Conservation (phyloP, 2,113 vertebrate genomes). For the Macaca mulatta region DNA sequence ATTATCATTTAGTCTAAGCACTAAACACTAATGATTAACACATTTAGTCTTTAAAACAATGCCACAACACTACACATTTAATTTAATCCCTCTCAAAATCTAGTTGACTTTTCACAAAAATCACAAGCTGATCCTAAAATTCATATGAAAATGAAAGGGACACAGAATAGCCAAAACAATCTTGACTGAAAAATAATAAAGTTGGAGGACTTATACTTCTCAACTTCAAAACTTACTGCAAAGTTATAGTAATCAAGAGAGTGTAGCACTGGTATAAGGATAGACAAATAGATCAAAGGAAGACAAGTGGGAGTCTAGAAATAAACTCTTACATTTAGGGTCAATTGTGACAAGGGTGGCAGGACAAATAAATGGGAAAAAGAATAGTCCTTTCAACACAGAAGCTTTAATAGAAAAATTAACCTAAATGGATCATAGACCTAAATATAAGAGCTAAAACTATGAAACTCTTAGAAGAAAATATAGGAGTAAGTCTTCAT, state of each 20-base stretch:
- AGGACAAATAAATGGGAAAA: not conserved
- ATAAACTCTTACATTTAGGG: not conserved
- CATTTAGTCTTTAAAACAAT: not conserved
- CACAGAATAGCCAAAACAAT: not conserved
- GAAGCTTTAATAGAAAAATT: not conserved
- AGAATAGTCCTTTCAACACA: not conserved
- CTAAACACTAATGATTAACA: not conserved
- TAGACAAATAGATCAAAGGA: not conserved
- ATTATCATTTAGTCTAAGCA: not conserved
- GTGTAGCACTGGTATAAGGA: not conserved
- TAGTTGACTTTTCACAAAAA: not conserved
- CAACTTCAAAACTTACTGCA: not conserved
- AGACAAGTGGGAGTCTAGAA: not conserved
- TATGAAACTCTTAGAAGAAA: not conserved
- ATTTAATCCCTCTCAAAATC: not conserved
- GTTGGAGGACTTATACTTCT: not conserved
- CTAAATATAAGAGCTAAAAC: not conserved
- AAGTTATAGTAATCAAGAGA: not conserved
- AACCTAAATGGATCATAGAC: not conserved
- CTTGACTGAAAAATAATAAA: not conserved
- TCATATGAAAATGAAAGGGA: not conserved
- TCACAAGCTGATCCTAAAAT: not conserved
- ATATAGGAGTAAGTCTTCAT: not conserved
- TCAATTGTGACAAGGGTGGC: not conserved
- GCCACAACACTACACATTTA: not conserved